A percentile compares a stretch with the other conserved stretches of the same genome.
These are phyloP conservation scores for Mungos mungo DNA, from an alignment of 2,113 vertebrate species.

Conservation along the genomic window DNA sequence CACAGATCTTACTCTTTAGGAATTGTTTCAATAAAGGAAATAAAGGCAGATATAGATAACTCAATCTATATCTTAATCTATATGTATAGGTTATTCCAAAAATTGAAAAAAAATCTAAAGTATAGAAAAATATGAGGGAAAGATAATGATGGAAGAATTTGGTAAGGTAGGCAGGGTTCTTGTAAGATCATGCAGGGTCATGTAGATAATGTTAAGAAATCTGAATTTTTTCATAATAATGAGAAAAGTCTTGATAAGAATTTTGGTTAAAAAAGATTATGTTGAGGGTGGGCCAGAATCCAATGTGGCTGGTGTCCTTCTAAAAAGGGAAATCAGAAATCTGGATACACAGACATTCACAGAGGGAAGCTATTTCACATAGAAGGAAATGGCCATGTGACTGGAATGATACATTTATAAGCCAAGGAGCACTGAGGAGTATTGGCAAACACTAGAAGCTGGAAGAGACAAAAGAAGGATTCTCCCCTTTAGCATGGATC, in stretches of 20 bases:
- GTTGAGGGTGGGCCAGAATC: neutral
- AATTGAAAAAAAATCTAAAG: neutral
- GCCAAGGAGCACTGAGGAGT: neutral
- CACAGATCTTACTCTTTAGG: neutral
- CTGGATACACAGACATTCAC: neutral
- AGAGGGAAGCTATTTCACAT: neutral
- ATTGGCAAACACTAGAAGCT: neutral
- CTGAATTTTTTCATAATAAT: neutral
- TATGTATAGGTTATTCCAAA: neutral
- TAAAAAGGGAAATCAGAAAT: neutral
- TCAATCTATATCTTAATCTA: neutral
- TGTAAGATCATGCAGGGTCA: neutral
- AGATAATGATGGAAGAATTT: neutral
- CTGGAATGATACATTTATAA: neutral
- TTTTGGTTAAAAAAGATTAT: neutral
- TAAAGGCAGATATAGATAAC: neutral
- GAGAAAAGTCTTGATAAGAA: neutral
- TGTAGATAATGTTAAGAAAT: neutral
- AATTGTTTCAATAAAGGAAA: neutral
- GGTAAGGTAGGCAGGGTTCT: neutral
- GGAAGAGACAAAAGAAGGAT: neutral
- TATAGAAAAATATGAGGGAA: neutral
- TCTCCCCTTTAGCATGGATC: neutral
- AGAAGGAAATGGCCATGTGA: neutral
- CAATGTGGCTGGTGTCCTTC: neutral